Evolutionary conservation across 30 jellyfish, hydroid and myxozoan genomes (phyloP).

Genomic region (Pelagia noctiluca): DNA sequence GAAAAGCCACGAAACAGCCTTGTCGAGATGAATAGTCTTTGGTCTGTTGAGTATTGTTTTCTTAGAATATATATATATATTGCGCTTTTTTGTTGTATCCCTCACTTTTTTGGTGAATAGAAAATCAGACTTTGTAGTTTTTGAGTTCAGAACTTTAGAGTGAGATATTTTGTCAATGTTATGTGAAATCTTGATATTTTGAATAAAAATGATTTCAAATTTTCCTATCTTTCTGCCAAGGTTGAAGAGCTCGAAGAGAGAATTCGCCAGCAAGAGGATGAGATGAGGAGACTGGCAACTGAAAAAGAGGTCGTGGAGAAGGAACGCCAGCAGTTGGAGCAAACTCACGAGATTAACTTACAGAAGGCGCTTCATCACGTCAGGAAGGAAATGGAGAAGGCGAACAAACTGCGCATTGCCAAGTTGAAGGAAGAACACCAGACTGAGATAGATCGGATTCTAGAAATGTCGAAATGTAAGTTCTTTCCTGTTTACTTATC

Average conservation of each 20-base stretch:
- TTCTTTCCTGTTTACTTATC: neutral
- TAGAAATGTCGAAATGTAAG: constrained; percentile 65
- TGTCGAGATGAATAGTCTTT: too few relatives aligned
- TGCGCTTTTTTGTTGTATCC: too few relatives aligned
- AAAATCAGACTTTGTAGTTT: too few relatives aligned
- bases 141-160: too few relatives aligned
- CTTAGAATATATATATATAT: too few relatives aligned
- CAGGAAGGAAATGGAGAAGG: constrained; percentile 51
- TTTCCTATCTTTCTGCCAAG: neutral
- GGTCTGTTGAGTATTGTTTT: too few relatives aligned
- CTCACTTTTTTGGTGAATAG: too few relatives aligned
- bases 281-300: constrained; percentile 31
- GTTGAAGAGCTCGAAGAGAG: constrained; percentile 25
- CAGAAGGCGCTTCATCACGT: constrained; percentile 64
- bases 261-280: constrained; percentile 28
- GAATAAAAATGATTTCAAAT: too few relatives aligned
- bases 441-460: constrained; percentile 57
- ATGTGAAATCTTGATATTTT: too few relatives aligned
- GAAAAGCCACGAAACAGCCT: too few relatives aligned
- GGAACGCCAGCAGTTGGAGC: constrained; percentile 33
- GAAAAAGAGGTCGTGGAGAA: constrained; percentile 26
- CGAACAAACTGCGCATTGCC: constrained; percentile 18
- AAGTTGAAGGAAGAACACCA: constrained; percentile 66
- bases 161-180: too few relatives aligned
- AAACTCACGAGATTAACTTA: constrained; percentile 25